Evolutionary conservation across 2,888 invertebrate genomes (phyloP), one percentile per base, ranked within the genome.

Genomic region (Epicampocera succincta): DNA sequence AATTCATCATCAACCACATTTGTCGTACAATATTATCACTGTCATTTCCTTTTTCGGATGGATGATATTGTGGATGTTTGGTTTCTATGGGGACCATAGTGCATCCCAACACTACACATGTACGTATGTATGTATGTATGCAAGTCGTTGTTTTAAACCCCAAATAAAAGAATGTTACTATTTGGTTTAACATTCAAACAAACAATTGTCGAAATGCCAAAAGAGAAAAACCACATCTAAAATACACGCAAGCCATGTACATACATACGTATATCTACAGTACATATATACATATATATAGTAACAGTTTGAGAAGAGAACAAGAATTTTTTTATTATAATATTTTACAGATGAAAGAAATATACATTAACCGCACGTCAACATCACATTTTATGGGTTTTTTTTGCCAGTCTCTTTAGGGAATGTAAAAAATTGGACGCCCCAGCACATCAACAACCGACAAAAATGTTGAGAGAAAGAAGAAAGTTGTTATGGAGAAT

Each of bases 171-270:
- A 29, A n/a, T 11, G 3, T n/a, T n/a, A 48, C 5, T 46, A 52
- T 50, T 63, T 72, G 65, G 46, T 63, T 74, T 77, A 40, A 44
- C 65, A 50, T 60, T 60, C 21, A 63, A 61, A 76, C 12, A 61
- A 69, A 46, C 61, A 72, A 50, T 48, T 71, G 56, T 21, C 60
- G 54, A 61, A 71, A 50, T 58, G 40, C 12, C 15, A 46, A 72
- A 48, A 61, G 54, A 44, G 5, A 33, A 77, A 46, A 38, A 76
- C 73, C 68, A 38, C 56, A 68, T 25, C n/a, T 19, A 75, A 38
- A 63, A 63, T 15, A 66, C 21, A 29, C 29, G 15, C 50, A n/a
- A n/a, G n/a, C n/a, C n/a, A 63, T 15, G n/a, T 25, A 66, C 38
- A 17, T 19, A 5, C 25, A 33, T 33, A 9, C 9, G 8, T 33